These are phyloP conservation scores for Cheilosia impressa DNA, from an alignment of 2,888 invertebrate species.

Conservation along the genomic window DNA sequence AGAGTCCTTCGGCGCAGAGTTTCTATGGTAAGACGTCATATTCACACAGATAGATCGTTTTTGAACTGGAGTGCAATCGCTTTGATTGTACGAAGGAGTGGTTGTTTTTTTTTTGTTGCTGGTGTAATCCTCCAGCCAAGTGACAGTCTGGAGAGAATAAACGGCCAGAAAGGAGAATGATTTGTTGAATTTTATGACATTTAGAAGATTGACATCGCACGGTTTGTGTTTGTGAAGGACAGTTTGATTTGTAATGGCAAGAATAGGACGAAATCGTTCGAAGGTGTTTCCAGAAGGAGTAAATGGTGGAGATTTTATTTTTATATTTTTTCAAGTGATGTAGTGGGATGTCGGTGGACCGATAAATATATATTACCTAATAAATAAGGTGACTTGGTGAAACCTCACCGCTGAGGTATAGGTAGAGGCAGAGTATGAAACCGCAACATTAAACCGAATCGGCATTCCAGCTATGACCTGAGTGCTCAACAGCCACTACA, in stretches of 20 bases:
- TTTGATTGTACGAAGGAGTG: conserved; percentile 53
- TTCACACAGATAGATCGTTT: conserved; percentile 71
- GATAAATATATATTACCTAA: too few relatives aligned
- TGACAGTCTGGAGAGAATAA: conserved; percentile 64
- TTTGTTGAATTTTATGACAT: conserved; percentile 71
- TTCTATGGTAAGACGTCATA: conserved; percentile 72
- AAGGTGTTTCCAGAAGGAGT: background rate
- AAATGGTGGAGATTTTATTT: background rate
- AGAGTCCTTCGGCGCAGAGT: conserved; percentile 41
- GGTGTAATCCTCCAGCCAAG: conserved; percentile 57
- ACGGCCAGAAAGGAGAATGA: conserved; percentile 53
- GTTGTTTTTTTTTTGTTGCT: conserved; percentile 9
- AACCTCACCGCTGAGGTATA: too few relatives aligned
- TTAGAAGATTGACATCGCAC: conserved; percentile 53
- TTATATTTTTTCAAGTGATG: too few relatives aligned
- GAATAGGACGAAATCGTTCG: background rate
- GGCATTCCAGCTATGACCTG: too few relatives aligned
- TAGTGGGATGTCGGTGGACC: too few relatives aligned
- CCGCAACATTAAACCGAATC: too few relatives aligned
- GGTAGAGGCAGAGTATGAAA: too few relatives aligned
- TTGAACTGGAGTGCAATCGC: conserved; percentile 63
- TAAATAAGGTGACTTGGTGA: too few relatives aligned
- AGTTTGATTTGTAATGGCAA: conserved; percentile 33
- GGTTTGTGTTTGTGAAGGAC: conserved; percentile 13
- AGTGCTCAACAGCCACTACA: too few relatives aligned